phyloP scores from a whole-genome alignment of 2,113 vertebrate species.

The Taurulus bubalis region DNA sequence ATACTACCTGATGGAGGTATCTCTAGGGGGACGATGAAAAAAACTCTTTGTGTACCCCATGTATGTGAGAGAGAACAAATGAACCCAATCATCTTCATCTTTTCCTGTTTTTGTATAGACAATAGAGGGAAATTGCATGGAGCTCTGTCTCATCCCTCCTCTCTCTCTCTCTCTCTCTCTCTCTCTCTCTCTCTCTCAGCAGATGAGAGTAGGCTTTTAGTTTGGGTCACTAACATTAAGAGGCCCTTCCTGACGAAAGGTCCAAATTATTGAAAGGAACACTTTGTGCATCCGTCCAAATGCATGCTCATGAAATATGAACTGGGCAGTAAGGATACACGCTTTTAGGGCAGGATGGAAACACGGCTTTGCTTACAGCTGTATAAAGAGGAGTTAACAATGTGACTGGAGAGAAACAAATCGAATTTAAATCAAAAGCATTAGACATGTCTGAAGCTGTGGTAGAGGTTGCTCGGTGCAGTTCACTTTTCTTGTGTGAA shows the following conservation, averaged over 20 bases:
- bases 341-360: background rate
- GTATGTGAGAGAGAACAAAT: background rate
- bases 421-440: background rate
- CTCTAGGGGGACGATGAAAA: background rate
- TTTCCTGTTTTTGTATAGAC: slow-evolving; percentile 8
- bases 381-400: too few species aligned
- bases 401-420: background rate
- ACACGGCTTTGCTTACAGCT: background rate
- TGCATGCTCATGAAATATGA: slow-evolving; percentile 23
- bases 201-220: slow-evolving; percentile 32
- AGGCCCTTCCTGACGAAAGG: background rate
- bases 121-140: background rate
- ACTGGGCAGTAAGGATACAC: background rate
- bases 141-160: background rate
- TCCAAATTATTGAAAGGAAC: slow-evolving; percentile 35
- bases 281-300: slow-evolving; percentile 21
- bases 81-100: background rate
- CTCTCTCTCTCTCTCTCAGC: background rate
- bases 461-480: background rate
- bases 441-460: background rate
- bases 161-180: background rate
- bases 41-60: background rate
- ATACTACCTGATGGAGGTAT: too few species aligned
- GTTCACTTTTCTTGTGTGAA: background rate
- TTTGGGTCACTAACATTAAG: slow-evolving; percentile 14